phyloP scores from a whole-genome alignment of 2,113 vertebrate genomes.

The Lontra canadensis region DNA sequence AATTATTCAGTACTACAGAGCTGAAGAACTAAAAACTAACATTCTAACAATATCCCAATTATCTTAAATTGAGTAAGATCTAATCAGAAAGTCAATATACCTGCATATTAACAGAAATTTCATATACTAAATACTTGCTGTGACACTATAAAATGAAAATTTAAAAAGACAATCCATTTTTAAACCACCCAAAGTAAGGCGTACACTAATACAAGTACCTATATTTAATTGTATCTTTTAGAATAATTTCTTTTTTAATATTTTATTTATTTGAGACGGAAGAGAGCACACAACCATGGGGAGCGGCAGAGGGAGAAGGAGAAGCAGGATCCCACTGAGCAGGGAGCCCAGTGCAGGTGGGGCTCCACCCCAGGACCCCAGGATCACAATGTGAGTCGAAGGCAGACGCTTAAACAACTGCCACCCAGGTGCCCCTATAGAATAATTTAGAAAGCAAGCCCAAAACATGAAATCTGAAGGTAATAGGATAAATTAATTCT shows the following conservation, averaged over 20 bases:
- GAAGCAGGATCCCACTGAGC: neutral
- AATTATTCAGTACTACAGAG: neutral
- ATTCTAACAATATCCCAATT: neutral
- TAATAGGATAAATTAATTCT: neutral
- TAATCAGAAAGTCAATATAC: neutral
- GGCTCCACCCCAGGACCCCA: neutral
- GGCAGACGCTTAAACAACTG: neutral
- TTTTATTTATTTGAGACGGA: neutral
- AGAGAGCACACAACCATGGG: neutral
- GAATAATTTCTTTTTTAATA: neutral
- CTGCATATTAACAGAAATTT: constrained; percentile 13
- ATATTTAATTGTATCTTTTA: neutral
- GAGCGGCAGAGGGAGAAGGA: neutral
- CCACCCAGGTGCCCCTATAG: neutral
- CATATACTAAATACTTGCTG: neutral
- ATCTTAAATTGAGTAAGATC: neutral
- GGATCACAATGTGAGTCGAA: neutral
- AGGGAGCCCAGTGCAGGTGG: neutral
- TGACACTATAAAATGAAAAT: constrained; percentile 23
- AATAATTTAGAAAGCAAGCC: neutral
- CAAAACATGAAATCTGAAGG: neutral
- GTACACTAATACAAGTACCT: neutral
- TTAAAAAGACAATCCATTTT: constrained; percentile 21
- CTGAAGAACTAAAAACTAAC: neutral
- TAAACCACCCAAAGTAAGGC: neutral